Percentiles rank a stretch among this genome's conserved stretches.
Conservation (phyloP, 2,113 vertebrate species). For the Orientallactaga bullata region DNA sequence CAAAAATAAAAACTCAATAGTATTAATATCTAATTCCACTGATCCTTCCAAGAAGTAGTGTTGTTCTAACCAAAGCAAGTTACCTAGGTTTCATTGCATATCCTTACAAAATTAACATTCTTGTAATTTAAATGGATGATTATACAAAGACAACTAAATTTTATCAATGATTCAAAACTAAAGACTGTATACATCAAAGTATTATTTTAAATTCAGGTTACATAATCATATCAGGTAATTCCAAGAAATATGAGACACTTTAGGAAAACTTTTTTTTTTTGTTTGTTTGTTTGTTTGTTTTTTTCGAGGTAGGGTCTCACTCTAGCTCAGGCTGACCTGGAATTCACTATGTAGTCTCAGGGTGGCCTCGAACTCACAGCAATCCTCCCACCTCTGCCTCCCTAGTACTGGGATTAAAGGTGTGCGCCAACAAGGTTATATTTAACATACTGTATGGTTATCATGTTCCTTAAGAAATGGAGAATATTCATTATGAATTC, state of each 20-base stretch:
- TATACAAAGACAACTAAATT: background rate
- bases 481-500: background rate
- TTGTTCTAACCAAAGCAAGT: background rate
- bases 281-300: too few relatives aligned
- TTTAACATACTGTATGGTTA: background rate
- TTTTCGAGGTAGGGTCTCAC: too few relatives aligned
- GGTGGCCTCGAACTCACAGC: too few relatives aligned
- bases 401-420: too few relatives aligned
- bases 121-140: background rate
- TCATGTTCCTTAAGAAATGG: background rate
- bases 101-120: background rate
- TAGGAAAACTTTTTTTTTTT: background rate
- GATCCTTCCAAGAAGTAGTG: background rate
- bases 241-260: background rate
- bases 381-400: too few relatives aligned
- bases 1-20: slow-evolving; percentile 56
- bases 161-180: background rate
- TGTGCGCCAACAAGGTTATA: background rate
- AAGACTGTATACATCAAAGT: background rate
- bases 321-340: too few relatives aligned
- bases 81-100: slow-evolving; percentile 34
- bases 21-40: slow-evolving; percentile 53
- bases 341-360: too few relatives aligned
- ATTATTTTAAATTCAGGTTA: background rate
- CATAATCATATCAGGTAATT: background rate